These are phyloP conservation scores for Cromileptes altivelis DNA, from an alignment of 2,113 vertebrate species.

Conservation along the genomic window DNA sequence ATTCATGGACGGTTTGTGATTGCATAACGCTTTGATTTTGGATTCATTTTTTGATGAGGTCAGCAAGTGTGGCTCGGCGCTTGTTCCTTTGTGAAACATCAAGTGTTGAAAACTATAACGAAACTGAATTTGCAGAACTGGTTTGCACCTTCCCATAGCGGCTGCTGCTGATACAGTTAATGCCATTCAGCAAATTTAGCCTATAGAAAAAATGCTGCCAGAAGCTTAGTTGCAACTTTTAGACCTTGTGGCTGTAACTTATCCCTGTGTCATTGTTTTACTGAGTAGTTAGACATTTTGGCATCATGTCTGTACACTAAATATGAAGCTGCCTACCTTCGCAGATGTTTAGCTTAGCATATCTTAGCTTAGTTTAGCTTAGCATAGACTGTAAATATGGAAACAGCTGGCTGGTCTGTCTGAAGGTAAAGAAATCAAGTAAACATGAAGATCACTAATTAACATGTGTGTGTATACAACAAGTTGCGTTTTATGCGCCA, in stretches of 20 bases:
- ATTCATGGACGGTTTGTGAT: background rate
- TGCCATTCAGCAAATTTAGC: background rate
- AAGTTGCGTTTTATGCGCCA: no score
- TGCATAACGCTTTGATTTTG: constrained; percentile 37
- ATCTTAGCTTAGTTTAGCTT: no score
- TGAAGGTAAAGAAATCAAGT: background rate
- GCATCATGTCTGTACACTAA: background rate
- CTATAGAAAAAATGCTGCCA: background rate
- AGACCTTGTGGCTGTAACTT: background rate
- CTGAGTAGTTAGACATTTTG: background rate
- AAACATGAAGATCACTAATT: background rate
- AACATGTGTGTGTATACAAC: background rate
- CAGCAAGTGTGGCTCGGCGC: constrained; percentile 29
- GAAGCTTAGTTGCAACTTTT: background rate
- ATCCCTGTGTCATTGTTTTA: background rate
- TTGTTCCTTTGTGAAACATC: constrained; percentile 7
- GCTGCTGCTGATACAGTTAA: background rate
- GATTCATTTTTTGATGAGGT: constrained; percentile 39
- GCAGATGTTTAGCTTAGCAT: background rate
- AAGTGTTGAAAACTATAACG: constrained; percentile 26
- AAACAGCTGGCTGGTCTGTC: background rate
- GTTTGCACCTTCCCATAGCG: background rate
- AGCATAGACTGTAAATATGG: no score
- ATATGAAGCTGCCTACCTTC: background rate
- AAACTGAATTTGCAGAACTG: constrained; percentile 53